Evolutionary conservation across 2,797 vertebrate species (phyloP).

Genomic region (Acipenser ruthenus): DNA sequence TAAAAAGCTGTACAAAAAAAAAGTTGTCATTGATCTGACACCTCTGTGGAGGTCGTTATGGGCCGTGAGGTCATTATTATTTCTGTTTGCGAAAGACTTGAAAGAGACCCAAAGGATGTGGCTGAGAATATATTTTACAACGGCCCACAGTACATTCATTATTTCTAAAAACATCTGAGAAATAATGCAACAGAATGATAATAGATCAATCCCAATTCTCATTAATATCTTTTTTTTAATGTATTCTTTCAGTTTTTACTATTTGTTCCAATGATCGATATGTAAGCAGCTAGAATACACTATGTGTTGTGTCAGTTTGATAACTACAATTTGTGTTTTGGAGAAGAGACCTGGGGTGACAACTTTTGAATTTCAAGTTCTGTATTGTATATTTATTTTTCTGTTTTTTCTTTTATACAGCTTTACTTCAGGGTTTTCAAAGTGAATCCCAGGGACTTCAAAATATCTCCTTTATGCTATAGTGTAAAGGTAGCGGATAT

Average conservation of each 20-base stretch:
- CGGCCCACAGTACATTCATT: constrained; percentile 28
- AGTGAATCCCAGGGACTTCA: not conserved
- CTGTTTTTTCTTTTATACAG: not conserved
- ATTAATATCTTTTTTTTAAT: constrained; percentile 12
- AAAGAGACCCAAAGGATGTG: constrained; percentile 45
- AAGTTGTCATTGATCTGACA: constrained; percentile 56
- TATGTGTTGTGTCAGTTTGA: not conserved
- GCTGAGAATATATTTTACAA: constrained; percentile 41
- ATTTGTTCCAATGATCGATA: not conserved
- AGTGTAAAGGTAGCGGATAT: not conserved
- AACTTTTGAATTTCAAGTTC: not conserved
- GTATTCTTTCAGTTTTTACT: not conserved
- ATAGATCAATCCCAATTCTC: constrained; percentile 29
- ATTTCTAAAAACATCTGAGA: constrained; percentile 40
- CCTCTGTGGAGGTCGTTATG: constrained; percentile 48
- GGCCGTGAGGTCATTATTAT: constrained; percentile 66
- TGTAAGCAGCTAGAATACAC: constrained; percentile 4
- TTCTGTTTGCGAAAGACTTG: constrained; percentile 62
- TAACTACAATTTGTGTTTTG: not conserved
- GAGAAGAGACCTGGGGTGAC: not conserved
- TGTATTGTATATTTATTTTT: not conserved
- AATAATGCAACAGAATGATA: constrained; percentile 25
- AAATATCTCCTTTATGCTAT: not conserved
- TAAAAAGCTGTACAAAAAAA: constrained; percentile 20
- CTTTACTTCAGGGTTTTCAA: not conserved